Evolutionary conservation across 1,140 invertebrate species (phyloP), one percentile per base, ranked within the genome.

Genomic region (Aphis craccivora): DNA sequence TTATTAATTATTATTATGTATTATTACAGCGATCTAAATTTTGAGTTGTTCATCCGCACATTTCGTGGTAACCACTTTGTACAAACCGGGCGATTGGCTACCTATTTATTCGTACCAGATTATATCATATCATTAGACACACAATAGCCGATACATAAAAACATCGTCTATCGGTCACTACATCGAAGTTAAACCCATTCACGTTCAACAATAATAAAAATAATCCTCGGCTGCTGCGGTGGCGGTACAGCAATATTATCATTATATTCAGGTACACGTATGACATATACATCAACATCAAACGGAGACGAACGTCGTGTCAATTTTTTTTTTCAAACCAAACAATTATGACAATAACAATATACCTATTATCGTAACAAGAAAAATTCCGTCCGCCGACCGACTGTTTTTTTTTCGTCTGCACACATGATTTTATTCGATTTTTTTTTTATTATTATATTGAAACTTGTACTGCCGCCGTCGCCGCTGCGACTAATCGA

Each of bases 291-390:
- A 51, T 51, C 48, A 51, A 23, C 37, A 14, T 84, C 83, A 4
- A n/a, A 23, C 23, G 83, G 83, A 84, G 37, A 40, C 37, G 83
- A 84, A 40, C 9, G 37, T 76, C 40, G 35, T 40, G 23, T 84
- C 40, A 20, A 76, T n/a, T 76, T 84, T 84, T 83, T 37, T 84
- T 84, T 23, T 22, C 60, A 43, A 84, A 2, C 83, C 37, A 25
- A 84, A 84, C 83, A 40, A 40, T 43, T 84, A 84, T 84, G 23
- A 43, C 37, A 25, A 43, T 84, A 43, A 84, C 40, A 43, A 25
- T 76, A 76, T 76, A 76, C 60, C 60, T n/a, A 76, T n/a, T 76
- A 76, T 76, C n/a, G 60, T 76, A 76, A 76, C 60, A n/a, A 67
- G 60, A n/a, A n/a, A 67, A n/a, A 76, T 76, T 76, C 60, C 30